Conservation (phyloP, 2,888 invertebrate genomes). For the Apotomis turbidana region DNA sequence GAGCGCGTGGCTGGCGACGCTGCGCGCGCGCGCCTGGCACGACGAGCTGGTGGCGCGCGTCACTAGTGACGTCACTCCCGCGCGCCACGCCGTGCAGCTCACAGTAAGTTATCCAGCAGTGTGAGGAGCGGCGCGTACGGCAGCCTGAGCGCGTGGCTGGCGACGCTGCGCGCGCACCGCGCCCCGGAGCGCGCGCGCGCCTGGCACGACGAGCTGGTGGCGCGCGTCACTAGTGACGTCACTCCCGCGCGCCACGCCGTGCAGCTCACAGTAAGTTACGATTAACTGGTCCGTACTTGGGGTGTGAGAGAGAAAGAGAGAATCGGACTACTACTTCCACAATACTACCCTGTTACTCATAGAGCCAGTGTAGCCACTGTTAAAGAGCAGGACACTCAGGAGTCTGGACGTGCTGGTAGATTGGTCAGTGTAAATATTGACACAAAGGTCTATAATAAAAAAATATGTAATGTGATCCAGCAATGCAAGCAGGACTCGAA, state of each 20-base stretch:
- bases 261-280: conserved; percentile 49
- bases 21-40: conserved; percentile 1
- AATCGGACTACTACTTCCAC: no score
- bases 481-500: no score
- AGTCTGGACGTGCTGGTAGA: conserved; percentile 69
- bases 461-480: no score
- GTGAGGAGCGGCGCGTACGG: conserved; percentile 64
- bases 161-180: conserved; percentile 54
- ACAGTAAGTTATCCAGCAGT: conserved; percentile 51
- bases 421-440: conserved; percentile 57
- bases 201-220: conserved; percentile 64
- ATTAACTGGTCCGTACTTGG: no score
- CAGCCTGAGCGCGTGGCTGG: conserved; percentile 62
- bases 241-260: conserved; percentile 60
- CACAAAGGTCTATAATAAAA: no score
- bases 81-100: neutral
- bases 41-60: conserved; percentile 19
- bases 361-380: conserved; percentile 47
- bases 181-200: conserved; percentile 45
- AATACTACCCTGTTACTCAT: no score
- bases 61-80: conserved; percentile 2
- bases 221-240: conserved; percentile 60
- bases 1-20: neutral
- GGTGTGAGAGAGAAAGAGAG: no score
- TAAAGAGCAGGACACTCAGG: conserved; percentile 65